Evolutionary conservation across 2,888 invertebrate species (phyloP).

Genomic region (Philopedon plagiatum): DNA sequence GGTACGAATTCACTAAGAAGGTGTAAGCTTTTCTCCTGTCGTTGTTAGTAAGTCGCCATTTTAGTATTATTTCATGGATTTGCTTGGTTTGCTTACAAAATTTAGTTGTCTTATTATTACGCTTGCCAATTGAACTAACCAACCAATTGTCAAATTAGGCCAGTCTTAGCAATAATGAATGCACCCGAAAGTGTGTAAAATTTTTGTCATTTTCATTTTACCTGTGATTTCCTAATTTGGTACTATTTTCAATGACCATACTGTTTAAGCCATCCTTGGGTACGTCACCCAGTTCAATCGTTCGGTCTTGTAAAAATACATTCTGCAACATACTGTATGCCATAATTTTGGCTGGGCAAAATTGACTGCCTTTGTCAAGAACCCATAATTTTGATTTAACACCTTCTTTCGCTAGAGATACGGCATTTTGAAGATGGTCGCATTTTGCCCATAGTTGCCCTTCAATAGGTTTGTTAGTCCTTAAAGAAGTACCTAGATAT

Average conservation of each 20-base stretch:
- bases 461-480: constrained; percentile 49
- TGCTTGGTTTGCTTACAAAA: too few species aligned
- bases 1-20: too few species aligned
- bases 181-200: too few species aligned
- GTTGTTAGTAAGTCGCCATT: too few species aligned
- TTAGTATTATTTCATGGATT: too few species aligned
- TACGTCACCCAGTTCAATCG: constrained; percentile 54
- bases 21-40: too few species aligned
- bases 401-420: constrained; percentile 66
- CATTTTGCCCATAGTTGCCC: constrained; percentile 61
- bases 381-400: constrained; percentile 68
- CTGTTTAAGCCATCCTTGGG: constrained; percentile 58
- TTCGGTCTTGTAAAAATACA: constrained; percentile 54
- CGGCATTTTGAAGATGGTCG: constrained; percentile 64
- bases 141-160: too few species aligned
- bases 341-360: constrained; percentile 67
- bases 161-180: too few species aligned
- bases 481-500: constrained; percentile 10
- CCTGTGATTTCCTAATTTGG: constrained; percentile 53
- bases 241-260: constrained; percentile 60
- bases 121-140: too few species aligned
- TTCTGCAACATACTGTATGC: constrained; percentile 66
- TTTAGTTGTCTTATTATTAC: too few species aligned
- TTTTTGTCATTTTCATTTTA: background rate
- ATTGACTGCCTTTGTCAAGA: constrained; percentile 65